These are phyloP conservation scores for Pollenia griseotomentosa DNA, from an alignment of 2,888 invertebrate genomes.

Conservation along the genomic window DNA sequence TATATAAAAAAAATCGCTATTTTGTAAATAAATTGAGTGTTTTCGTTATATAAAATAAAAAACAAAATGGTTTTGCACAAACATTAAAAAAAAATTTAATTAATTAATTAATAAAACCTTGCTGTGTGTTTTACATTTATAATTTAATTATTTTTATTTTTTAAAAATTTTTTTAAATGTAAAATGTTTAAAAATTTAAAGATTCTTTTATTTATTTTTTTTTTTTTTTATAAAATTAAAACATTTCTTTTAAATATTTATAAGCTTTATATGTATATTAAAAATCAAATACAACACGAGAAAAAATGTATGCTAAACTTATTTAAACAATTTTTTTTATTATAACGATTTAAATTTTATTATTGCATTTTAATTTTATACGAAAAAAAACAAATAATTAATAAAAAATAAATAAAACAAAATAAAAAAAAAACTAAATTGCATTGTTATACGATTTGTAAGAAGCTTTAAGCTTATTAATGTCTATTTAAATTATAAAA, in stretches of 20 bases:
- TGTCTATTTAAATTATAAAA: slow-evolving; percentile 63
- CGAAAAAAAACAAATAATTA: slow-evolving; percentile 37
- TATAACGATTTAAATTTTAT: slow-evolving; percentile 4
- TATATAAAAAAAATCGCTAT: slow-evolving; percentile 36
- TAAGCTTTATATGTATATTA: slow-evolving; percentile 61
- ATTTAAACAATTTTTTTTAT: slow-evolving; percentile 40
- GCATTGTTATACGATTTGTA: slow-evolving; percentile 73
- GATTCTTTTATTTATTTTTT: slow-evolving; percentile 1
- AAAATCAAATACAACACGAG: slow-evolving; percentile 5
- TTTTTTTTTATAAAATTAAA: slow-evolving; percentile 2
- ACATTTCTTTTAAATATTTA: slow-evolving; percentile 40
- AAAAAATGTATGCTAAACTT: slow-evolving; percentile 50
- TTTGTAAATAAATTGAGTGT: slow-evolving; percentile 71
- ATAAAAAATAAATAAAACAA: slow-evolving; percentile 29
- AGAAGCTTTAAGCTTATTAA: slow-evolving; percentile 70
- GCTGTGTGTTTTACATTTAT: slow-evolving; percentile 59
- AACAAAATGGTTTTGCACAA: slow-evolving; percentile 65
- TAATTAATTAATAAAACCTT: slow-evolving; percentile 53
- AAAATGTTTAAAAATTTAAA: slow-evolving; percentile 18
- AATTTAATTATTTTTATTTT: slow-evolving; percentile 26
- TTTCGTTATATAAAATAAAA: slow-evolving; percentile 56
- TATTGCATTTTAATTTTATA: slow-evolving; percentile 43
- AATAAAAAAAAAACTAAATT: slow-evolving; percentile 45
- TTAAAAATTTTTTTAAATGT: slow-evolving; percentile 19
- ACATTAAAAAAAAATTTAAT: slow-evolving; percentile 32